phyloP scores from a whole-genome alignment of 2,888 invertebrate genomes.

The Zeuzera pyrina region DNA sequence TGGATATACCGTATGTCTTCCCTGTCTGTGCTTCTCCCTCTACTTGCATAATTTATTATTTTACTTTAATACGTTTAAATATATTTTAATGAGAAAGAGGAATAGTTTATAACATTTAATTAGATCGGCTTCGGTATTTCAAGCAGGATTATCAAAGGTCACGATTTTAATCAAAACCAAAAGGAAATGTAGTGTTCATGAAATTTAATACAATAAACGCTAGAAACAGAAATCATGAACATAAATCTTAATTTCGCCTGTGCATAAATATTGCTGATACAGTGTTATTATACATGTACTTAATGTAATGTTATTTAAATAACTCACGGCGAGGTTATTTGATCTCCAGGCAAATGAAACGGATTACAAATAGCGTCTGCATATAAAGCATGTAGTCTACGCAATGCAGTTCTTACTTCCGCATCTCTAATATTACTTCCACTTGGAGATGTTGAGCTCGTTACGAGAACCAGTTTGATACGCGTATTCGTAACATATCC shows the following conservation, averaged over 20 bases:
- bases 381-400: constrained; percentile 92
- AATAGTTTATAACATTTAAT: no score
- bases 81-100: no score
- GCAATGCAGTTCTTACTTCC: constrained; percentile 89
- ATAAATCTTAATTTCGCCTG: neutral
- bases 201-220: neutral
- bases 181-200: no score
- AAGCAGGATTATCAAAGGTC: no score
- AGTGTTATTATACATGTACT: neutral
- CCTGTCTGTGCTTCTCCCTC: neutral
- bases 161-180: no score
- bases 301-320: neutral
- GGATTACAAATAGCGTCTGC: constrained; percentile 97
- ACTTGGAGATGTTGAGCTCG: constrained; percentile 92
- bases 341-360: constrained; percentile 94
- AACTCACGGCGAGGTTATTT: constrained; percentile 87
- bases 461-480: constrained; percentile 94
- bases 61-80: no score
- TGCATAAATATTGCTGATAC: no score
- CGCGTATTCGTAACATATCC: constrained; percentile 98
- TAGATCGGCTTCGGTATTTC: no score
- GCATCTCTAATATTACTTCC: constrained; percentile 92
- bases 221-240: constrained; percentile 1
- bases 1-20: neutral
- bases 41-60: no score